These are phyloP conservation scores for Megathymus violae DNA, from an alignment of 1,140 invertebrate genomes.

Conservation along the genomic window DNA sequence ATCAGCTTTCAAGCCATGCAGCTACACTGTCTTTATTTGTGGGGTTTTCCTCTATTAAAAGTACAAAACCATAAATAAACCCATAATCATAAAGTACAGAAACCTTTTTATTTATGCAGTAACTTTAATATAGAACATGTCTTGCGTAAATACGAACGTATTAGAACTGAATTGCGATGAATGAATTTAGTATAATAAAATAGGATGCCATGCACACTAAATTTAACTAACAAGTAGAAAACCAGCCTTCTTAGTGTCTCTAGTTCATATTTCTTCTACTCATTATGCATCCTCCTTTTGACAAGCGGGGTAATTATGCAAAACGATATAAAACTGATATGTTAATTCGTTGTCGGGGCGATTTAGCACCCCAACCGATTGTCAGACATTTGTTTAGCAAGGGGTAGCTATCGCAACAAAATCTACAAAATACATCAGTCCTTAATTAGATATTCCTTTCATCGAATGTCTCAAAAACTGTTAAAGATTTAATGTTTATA, in stretches of 20 bases:
- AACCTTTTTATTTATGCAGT: too few species aligned
- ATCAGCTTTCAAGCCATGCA: slow-evolving; percentile 12
- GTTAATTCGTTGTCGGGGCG: slow-evolving; percentile 70
- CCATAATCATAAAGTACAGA: too few species aligned
- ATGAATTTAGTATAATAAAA: too few species aligned
- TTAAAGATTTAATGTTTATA: slow-evolving; percentile 53
- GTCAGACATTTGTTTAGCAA: slow-evolving; percentile 59
- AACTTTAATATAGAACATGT: too few species aligned
- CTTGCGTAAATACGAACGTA: too few species aligned
- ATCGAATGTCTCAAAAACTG: slow-evolving; percentile 52
- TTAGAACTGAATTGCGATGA: too few species aligned
- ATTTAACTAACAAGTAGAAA: too few species aligned
- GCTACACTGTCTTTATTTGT: slow-evolving; percentile 2
- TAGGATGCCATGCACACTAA: too few species aligned
- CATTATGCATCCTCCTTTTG: slow-evolving; percentile 19
- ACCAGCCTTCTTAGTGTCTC: too few species aligned
- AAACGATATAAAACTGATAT: slow-evolving; percentile 72
- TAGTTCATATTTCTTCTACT: slow-evolving; percentile 6
- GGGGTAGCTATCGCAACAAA: slow-evolving; percentile 54
- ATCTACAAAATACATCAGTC: slow-evolving; percentile 64
- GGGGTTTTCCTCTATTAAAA: neutral
- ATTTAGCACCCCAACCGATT: slow-evolving; percentile 73
- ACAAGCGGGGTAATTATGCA: slow-evolving; percentile 61
- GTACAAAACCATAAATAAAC: too few species aligned
- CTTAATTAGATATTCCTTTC: slow-evolving; percentile 59